Evolutionary conservation across 2,113 vertebrate genomes (phyloP), one percentile per base, ranked within the genome.

Genomic region (Paraplagusia blochii): DNA sequence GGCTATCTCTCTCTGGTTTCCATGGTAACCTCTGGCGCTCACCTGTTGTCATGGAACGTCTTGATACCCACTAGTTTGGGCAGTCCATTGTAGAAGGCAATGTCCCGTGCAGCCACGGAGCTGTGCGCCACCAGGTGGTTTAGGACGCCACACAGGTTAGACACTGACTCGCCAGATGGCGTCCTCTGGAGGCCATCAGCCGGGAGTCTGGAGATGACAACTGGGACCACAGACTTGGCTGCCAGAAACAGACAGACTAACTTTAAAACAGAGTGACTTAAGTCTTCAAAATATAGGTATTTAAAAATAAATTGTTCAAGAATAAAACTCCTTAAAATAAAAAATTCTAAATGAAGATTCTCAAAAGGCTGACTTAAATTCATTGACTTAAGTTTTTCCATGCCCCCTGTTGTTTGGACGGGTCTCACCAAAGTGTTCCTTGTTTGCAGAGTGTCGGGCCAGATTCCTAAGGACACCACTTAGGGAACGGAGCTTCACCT

Each of bases 41-140:
- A 98, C 96, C 92, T 92, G 88, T 89, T 91, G 71, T 97, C 93
- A 16, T 90, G 90, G 34, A 90, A 92, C 14, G 85, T 91, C 86
- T 97, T 99, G 87, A 99, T 93, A 84, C 89, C 94, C 80, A 96
- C 78, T 46, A 99, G 90, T 70, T 97, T 99, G 16, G 87, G 90
- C n/a, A 98, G 81, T 40, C 96, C 95, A 0, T 97, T 93, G 0
- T 94, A 95, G 85, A 91, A 94, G n/a, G 93, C 88, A 2, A 98
- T 88, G 74, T 98, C 95, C 0, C 94, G 91, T 39, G 96, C 94
- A 0, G 96, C 96, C 4, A 93, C 52, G 14, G 92, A 92, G 17
- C 94, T 96, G 69, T 89, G 90, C 62, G 93, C 89, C 53, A 95
- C 94, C 82, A 99, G 86, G 80, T 95, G 92, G 77, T 99, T 99